Evolutionary conservation across 2,888 invertebrate genomes (phyloP).

Genomic region (Hyposoter didymator): DNA sequence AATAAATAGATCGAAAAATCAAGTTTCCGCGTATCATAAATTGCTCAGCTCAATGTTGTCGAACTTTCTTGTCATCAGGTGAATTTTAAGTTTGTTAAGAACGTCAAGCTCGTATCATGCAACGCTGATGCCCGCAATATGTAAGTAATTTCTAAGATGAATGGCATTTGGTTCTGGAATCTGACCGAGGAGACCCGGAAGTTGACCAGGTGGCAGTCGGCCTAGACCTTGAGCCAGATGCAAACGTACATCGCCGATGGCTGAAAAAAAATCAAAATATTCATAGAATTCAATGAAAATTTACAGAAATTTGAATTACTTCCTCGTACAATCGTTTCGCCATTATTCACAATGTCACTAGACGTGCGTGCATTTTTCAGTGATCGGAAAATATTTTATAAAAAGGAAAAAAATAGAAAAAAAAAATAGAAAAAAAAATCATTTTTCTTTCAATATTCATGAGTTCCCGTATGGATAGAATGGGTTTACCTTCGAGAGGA

Average conservation of each 20-base stretch:
- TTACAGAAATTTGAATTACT: background rate
- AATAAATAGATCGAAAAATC: background rate
- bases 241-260: conserved; percentile 89
- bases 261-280: conserved; percentile 80
- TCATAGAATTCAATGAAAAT: background rate
- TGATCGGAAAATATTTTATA: no score
- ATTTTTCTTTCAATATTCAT: no score
- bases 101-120: conserved; percentile 80
- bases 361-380: no score
- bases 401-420: no score
- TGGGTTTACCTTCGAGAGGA: conserved; percentile 89
- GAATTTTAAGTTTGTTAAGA: conserved; percentile 77
- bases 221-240: conserved; percentile 91
- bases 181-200: conserved; percentile 88
- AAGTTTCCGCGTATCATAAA: conserved; percentile 69
- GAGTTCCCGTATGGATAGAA: background rate
- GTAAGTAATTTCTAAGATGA: conserved; percentile 80
- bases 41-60: conserved; percentile 77
- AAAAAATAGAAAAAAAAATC: no score
- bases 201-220: conserved; percentile 89
- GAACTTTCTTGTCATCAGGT: conserved; percentile 78
- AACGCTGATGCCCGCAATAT: conserved; percentile 81
- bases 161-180: conserved; percentile 84
- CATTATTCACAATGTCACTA: background rate
- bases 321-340: background rate